phyloP scores from a whole-genome alignment of 2,888 invertebrate genomes.

The Helobdella robusta region DNA sequence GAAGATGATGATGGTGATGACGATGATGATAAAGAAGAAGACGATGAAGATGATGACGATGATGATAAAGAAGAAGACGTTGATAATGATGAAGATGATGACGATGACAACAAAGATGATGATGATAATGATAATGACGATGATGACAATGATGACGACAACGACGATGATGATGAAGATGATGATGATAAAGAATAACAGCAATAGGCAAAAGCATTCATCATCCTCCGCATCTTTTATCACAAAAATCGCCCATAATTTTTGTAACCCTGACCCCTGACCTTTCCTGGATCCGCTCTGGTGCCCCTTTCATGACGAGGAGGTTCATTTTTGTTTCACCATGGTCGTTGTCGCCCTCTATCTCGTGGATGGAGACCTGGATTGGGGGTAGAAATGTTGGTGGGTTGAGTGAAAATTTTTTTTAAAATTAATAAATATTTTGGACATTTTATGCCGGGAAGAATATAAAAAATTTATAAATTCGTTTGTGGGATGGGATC shows the following conservation, averaged over 20 bases:
- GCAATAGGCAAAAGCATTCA: too few species aligned
- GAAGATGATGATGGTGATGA: neutral
- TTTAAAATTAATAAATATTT: neutral
- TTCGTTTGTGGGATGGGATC: too few species aligned
- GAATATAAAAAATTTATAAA: too few species aligned
- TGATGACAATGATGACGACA: neutral
- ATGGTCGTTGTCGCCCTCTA: slow-evolving; percentile 18
- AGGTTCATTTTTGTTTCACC: slow-evolving; percentile 52
- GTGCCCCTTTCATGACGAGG: slow-evolving; percentile 79
- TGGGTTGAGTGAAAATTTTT: neutral
- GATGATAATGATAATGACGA: neutral
- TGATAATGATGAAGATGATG: neutral
- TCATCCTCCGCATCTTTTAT: too few species aligned
- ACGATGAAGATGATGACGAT: neutral
- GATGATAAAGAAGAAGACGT: neutral
- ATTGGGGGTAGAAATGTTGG: neutral
- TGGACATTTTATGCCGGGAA: too few species aligned
- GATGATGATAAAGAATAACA: neutral
- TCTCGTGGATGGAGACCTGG: slow-evolving; percentile 26
- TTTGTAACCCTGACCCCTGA: slow-evolving; percentile 59
- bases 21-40: too few species aligned
- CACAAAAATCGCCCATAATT: neutral
- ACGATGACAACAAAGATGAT: neutral
- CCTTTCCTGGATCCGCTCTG: slow-evolving; percentile 84
- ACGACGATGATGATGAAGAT: neutral